Conservation (phyloP, 2,797 vertebrate genomes). For the Anisognathus igniventris region DNA sequence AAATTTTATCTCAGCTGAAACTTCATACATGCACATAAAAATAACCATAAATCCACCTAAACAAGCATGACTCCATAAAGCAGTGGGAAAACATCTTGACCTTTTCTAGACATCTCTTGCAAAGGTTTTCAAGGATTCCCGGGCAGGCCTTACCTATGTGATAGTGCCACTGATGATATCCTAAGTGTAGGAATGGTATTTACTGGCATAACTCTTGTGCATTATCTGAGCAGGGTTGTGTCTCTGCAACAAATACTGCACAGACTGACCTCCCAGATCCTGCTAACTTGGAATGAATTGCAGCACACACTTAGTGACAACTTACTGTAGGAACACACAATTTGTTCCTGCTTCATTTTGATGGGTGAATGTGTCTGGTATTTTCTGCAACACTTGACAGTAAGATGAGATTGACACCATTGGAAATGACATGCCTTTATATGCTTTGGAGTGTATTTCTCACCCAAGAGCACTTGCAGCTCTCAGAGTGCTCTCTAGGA, state of each 20-base stretch:
- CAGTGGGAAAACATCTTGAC: not conserved
- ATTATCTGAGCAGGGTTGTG: not conserved
- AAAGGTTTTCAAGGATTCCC: not conserved
- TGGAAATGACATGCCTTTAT: not conserved
- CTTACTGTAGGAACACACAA: not conserved
- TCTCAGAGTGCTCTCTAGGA: not conserved
- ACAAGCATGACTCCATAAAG: not conserved
- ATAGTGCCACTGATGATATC: not conserved
- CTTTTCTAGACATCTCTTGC: not conserved
- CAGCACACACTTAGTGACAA: not conserved
- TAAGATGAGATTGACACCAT: not conserved
- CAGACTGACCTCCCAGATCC: not conserved
- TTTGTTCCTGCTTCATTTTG: not conserved
- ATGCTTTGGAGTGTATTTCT: not conserved
- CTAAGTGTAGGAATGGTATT: not conserved
- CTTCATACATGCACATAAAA: not conserved
- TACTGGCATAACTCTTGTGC: not conserved
- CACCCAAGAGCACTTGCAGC: not conserved
- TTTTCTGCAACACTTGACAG: not conserved
- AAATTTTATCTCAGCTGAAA: not conserved
- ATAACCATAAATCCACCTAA: not conserved
- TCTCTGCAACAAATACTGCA: not conserved
- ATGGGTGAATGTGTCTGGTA: not conserved
- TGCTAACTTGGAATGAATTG: not conserved
- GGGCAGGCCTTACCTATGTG: not conserved